A percentile compares a stretch with the other conserved stretches of the same genome.
Conservation (phyloP, 92 coral and sea anemone genomes). For the Umimayanthus chanpuru region DNA sequence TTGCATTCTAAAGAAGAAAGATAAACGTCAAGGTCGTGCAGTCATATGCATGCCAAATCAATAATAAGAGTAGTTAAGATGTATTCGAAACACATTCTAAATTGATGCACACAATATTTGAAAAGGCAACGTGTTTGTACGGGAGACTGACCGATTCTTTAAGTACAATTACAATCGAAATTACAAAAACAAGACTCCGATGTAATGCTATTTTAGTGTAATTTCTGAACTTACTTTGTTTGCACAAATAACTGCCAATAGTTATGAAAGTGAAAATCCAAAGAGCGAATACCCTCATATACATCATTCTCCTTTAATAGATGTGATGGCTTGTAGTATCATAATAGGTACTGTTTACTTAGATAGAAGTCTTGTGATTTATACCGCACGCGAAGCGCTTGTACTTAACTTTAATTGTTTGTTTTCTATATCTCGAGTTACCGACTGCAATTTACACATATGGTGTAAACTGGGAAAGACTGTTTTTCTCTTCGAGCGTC, state of each 20-base stretch:
- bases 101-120: neutral
- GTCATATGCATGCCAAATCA: neutral
- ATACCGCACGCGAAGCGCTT: neutral
- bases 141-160: neutral
- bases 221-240: too few species aligned
- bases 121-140: neutral
- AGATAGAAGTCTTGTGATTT: neutral
- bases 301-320: neutral
- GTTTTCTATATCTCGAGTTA: neutral
- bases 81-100: neutral
- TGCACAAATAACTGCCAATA: too few species aligned
- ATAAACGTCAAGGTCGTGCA: neutral
- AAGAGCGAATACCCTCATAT: neutral
- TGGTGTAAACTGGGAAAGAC: neutral
- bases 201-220: too few species aligned
- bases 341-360: neutral
- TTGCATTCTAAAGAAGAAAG: neutral
- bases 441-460: neutral
- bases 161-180: too few species aligned
- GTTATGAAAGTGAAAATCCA: too few species aligned
- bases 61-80: neutral
- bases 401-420: neutral
- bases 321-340: neutral
- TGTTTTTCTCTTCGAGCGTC: neutral
- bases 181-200: too few species aligned